A percentile compares a stretch with the other conserved stretches of the same genome.
Evolutionary conservation across 2,113 vertebrate genomes (phyloP).

Genomic region (Sterrhoptilus dennistouni): DNA sequence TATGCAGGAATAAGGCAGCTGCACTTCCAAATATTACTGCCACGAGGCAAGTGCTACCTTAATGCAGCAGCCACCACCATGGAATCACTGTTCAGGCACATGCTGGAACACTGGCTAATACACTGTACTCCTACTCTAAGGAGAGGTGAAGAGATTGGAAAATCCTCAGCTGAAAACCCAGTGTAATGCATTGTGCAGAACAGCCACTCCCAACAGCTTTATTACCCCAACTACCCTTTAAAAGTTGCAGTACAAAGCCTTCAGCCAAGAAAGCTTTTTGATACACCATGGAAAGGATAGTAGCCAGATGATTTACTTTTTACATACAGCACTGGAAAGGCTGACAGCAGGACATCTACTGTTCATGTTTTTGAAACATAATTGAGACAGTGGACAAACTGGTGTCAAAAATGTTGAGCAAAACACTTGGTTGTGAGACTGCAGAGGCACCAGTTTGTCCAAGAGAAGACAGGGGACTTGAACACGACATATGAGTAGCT

Average conservation of each 20-base stretch:
- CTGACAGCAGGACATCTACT: background rate
- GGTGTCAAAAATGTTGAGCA: background rate
- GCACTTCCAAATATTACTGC: background rate
- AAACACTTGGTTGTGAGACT: background rate
- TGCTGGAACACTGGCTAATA: background rate
- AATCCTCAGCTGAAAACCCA: background rate
- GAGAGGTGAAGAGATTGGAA: background rate
- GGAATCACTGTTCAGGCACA: background rate
- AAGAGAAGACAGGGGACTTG: background rate
- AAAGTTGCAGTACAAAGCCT: background rate
- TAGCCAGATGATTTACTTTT: background rate
- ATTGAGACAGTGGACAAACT: background rate
- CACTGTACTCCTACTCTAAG: background rate
- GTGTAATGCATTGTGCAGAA: background rate
- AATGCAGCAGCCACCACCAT: background rate
- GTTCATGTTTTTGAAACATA: background rate
- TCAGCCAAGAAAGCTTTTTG: background rate
- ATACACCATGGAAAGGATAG: background rate
- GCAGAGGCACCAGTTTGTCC: background rate
- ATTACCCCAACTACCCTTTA: background rate
- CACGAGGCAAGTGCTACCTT: rapidly evolving
- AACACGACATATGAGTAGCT: background rate
- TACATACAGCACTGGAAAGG: background rate
- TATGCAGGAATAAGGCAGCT: background rate
- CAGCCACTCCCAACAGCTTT: background rate